Conservation (phyloP, 2,888 invertebrate genomes). For the Trissolcus japonicus region DNA sequence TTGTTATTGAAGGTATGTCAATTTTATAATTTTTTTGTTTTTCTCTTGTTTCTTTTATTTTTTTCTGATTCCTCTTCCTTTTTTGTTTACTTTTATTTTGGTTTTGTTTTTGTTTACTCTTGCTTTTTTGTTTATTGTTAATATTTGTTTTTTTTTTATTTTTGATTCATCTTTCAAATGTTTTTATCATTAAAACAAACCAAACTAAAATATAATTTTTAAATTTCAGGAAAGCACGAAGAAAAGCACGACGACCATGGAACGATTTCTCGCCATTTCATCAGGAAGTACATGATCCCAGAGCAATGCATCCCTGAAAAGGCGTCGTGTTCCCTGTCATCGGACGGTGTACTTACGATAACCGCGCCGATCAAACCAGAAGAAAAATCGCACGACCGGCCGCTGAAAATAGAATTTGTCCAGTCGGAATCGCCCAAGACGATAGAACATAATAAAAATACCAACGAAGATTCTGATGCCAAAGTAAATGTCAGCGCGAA, state of each 20-base stretch:
- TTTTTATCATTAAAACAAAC: too few species aligned
- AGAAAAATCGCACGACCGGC: constrained; percentile 60
- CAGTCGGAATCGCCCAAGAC: too few species aligned
- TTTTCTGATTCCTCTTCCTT: too few species aligned
- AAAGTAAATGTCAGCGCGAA: too few species aligned
- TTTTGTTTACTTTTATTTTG: neutral
- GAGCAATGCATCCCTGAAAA: constrained; percentile 78
- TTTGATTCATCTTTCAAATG: too few species aligned
- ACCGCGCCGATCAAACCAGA: constrained; percentile 81
- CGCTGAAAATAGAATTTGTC: constrained; percentile 50
- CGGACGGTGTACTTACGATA: constrained; percentile 88
- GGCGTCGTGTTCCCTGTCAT: constrained; percentile 81
- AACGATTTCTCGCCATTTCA: constrained; percentile 66
- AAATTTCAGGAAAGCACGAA: constrained; percentile 81
- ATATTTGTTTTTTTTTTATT: neutral
- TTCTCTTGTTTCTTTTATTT: too few species aligned
- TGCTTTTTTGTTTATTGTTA: neutral
- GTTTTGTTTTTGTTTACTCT: too few species aligned
- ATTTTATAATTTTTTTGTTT: neutral
- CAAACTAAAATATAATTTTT: neutral
- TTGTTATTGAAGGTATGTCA: constrained; percentile 82
- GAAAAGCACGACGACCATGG: constrained; percentile 88
- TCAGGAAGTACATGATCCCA: constrained; percentile 67
- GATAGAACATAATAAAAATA: too few species aligned
- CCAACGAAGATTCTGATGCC: too few species aligned